phyloP scores from a whole-genome alignment of 2,888 invertebrate species.

The Dioctria rufipes region DNA sequence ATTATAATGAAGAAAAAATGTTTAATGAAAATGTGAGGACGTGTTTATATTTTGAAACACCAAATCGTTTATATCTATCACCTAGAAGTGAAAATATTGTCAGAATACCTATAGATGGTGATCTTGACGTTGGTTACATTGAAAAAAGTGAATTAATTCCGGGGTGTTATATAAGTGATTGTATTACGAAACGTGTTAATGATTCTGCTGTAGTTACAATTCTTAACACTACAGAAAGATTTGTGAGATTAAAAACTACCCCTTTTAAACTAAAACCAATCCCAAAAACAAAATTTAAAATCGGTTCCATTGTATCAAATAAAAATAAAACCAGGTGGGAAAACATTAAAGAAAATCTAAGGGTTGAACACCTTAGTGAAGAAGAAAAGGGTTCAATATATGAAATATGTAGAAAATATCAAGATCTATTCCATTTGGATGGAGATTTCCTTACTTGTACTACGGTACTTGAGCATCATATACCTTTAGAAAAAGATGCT shows the following conservation, averaged over 20 bases:
- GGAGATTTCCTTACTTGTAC: slow-evolving; percentile 15
- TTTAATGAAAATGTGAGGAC: background rate
- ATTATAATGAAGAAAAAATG: slow-evolving; percentile 22
- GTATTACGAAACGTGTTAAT: background rate
- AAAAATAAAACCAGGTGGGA: background rate
- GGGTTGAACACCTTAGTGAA: no score
- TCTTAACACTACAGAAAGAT: background rate
- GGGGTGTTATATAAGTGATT: background rate
- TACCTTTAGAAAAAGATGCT: slow-evolving; percentile 38
- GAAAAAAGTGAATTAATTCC: background rate
- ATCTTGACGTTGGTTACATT: background rate
- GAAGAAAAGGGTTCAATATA: no score
- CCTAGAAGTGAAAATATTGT: background rate
- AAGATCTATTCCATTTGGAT: slow-evolving; percentile 29
- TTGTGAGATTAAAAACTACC: background rate
- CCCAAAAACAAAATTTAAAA: background rate
- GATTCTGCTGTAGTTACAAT: background rate
- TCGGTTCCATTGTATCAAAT: background rate
- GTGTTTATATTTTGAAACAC: slow-evolving; percentile 17
- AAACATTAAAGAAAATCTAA: no score
- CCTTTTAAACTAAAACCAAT: background rate
- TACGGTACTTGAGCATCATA: slow-evolving; percentile 36
- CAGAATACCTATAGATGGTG: background rate
- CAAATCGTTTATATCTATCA: background rate
- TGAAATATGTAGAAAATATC: slow-evolving; percentile 36